A percentile compares a stretch with the other conserved stretches of the same genome.
Evolutionary conservation across 1,140 invertebrate species (phyloP).

Genomic region (Theocolax elegans): DNA sequence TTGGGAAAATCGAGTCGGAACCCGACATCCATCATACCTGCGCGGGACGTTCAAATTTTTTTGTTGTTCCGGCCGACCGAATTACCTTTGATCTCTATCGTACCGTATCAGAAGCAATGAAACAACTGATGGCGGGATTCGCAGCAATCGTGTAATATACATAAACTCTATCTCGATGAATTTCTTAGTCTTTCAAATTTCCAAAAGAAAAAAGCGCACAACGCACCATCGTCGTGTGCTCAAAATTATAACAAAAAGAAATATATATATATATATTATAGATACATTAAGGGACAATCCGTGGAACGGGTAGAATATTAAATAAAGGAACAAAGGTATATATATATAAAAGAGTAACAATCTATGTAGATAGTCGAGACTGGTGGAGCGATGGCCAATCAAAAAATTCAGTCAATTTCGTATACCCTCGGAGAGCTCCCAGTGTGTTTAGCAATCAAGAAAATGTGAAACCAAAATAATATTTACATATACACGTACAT

Average conservation of each 20-base stretch:
- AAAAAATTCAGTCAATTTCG: constrained; percentile 28
- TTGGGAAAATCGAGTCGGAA: constrained; percentile 56
- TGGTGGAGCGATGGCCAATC: background rate
- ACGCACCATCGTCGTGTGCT: constrained; percentile 9
- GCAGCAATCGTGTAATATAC: background rate
- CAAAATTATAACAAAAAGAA: background rate
- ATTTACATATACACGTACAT: no score
- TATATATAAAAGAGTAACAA: background rate
- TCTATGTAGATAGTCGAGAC: background rate
- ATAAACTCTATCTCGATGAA: background rate
- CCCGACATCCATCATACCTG: constrained; percentile 63
- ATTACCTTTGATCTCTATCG: constrained; percentile 58
- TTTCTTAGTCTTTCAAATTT: constrained; percentile 14
- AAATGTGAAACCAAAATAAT: no score
- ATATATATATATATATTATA: constrained; percentile 7
- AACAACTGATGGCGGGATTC: background rate
- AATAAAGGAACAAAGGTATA: background rate
- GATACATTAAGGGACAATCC: constrained; percentile 10
- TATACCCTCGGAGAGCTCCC: background rate
- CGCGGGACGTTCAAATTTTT: constrained; percentile 62
- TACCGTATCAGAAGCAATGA: background rate
- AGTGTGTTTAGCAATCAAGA: background rate
- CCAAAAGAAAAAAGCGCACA: constrained; percentile 5
- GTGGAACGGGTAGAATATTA: constrained; percentile 19
- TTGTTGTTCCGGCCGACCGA: constrained; percentile 61